Base-by-base conservation (phyloP, 2,113 vertebrate species). In the Phalacrocorax pelagicus region DNA sequence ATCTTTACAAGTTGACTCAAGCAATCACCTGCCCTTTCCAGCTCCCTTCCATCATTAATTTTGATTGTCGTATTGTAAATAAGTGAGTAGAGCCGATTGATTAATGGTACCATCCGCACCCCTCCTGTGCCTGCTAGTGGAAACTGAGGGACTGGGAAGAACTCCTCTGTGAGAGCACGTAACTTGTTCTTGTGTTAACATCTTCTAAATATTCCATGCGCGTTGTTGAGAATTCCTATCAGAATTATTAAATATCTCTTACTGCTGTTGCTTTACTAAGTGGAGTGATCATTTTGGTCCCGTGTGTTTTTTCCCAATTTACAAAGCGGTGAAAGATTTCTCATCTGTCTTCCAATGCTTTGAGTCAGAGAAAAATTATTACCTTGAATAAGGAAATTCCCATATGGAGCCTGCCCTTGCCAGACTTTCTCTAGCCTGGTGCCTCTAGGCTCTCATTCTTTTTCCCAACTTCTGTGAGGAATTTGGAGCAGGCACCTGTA, bases 21-120 rank as follows among this genome's bases (percentile, higher is more conserved):
- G 79, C 62, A 29, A 51, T 96, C 73, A 79, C 74, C 82, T 96
- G 80, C 81, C 93, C 81, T 95, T 95, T 93, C 69, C 66, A 86
- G 52, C 54, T 94, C 78, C 82, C 67, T 93, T 92, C 94, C 81
- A 47, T 97, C 94, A 86, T 94, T 94, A 93, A 85, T 95, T 96
- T 90, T 91, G 89, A 91, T 87, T 89, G 86, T 75, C 0, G 4
- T 67, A 47, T 92, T 91, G 88, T 95, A 89, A 96, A 34, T 91
- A 73, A 92, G 66, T 80, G 83, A 91, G 67, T 74, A 67, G 79
- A 66, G 49, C 49, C 73, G 90, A 89, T 80, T 89, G 95, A 95
- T 96, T 71, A 94, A 77, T 70, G 63, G 62, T 40, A 57, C 79
- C 22, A 20, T 92, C 67, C 75, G 49, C 72, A 88, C 46, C 47